Percentiles rank a stretch among this genome's conserved stretches.
Evolutionary conservation across 2,888 invertebrate species (phyloP).

Genomic region (Microplitis deprimator): DNA sequence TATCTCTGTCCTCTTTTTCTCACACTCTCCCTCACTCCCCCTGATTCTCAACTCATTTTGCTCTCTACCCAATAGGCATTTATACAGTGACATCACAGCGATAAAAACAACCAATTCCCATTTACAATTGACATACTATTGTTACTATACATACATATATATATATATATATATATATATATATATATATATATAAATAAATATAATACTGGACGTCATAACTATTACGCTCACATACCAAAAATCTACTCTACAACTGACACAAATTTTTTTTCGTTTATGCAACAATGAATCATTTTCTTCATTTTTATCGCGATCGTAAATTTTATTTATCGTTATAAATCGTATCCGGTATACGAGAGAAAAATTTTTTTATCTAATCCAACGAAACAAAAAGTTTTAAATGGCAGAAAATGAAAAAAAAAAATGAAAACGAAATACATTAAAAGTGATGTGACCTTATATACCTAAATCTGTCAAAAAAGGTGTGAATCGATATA

Average conservation of each 20-base stretch:
- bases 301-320: constrained; percentile 4
- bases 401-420: background rate
- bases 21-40: background rate
- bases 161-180: no score
- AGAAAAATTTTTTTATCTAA: background rate
- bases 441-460: constrained; percentile 2
- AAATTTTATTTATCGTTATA: constrained; percentile 18
- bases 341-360: background rate
- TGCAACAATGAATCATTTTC: constrained; percentile 21
- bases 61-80: constrained; percentile 12
- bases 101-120: constrained; percentile 10
- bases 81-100: constrained; percentile 11
- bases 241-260: constrained; percentile 14
- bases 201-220: background rate
- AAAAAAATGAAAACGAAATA: background rate
- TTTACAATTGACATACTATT: background rate
- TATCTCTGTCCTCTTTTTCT: background rate
- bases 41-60: background rate
- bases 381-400: background rate
- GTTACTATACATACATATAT: no score
- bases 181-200: no score
- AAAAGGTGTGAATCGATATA: constrained; percentile 15
- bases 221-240: background rate
- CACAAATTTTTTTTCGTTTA: constrained; percentile 35
- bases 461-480: background rate